Evolutionary conservation across 1,140 invertebrate genomes (phyloP), one percentile per base, ranked within the genome.

Genomic region (Drosophila hydei): DNA sequence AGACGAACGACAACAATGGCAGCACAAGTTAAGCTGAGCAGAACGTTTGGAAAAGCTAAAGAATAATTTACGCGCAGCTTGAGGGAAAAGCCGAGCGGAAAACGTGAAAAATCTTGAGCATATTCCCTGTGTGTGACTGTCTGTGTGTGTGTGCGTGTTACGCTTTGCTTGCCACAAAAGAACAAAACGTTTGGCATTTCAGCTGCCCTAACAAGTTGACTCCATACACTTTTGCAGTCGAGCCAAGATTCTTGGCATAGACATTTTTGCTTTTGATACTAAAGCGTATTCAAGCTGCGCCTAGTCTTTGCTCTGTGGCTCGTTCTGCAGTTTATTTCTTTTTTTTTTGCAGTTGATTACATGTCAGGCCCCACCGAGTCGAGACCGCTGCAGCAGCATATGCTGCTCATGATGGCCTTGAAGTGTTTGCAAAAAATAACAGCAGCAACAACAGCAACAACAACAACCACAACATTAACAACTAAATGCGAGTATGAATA

Each of bases 401-500:
- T 77, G 73, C 77, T 75, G 75, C 79, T 85, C 83, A 88, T 77
- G 77, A 61, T 78, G 85, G 85, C 81, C 81, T 87, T 87, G 83
- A 81, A 81, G 65, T 79, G 72, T 43, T 80, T 42, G 48, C 42
- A 43, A 65, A 79, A 79, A 65, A 64, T 56, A 74, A 62, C 63
- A 47, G 59, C 55, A 73, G 33, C 27, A 68, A 51, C 48, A 64
- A 25, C 51, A 55, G 55, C 38, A 61, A 45, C 43, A 40, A 16
- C 45, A 72, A 40, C 33, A 72, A 50, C 52, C 38, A 54, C 18
- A 16, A 42, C 16, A 51, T 27, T 30, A 55, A 38, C 23, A 40
- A 47, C 14, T 58, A 42, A 48, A 48, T 48, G 19, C 52, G 60
- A 62, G 36, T 56, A 67, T 68, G 51, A 65, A 60, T 75, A 71